phyloP scores from a whole-genome alignment of 2,797 vertebrate species.

The Ambastaia sidthimunki region DNA sequence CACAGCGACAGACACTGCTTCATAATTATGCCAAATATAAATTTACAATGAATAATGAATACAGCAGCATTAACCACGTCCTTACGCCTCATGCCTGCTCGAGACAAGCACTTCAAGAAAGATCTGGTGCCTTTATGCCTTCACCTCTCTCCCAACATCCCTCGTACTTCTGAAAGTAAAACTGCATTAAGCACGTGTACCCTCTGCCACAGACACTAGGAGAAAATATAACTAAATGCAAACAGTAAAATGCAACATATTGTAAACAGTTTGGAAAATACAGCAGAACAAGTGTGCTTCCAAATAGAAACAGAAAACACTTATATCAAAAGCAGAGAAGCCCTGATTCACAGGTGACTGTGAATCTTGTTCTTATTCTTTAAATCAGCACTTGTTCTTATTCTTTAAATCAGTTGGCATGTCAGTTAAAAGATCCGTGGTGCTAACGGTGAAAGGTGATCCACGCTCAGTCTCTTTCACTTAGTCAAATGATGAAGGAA shows the following conservation, averaged over 20 bases:
- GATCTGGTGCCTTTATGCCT: neutral
- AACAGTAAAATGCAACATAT: neutral
- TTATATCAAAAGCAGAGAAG: neutral
- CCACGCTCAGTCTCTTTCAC: conserved; percentile 3
- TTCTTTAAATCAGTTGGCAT: neutral
- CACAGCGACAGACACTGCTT: conserved; percentile 61
- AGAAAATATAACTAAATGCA: neutral
- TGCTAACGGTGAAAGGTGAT: conserved; percentile 12
- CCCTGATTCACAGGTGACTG: neutral
- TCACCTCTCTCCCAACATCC: neutral
- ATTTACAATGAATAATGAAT: conserved; percentile 69
- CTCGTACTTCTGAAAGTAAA: neutral
- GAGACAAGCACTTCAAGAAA: conserved; percentile 21
- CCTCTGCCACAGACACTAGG: neutral
- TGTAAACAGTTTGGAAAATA: neutral
- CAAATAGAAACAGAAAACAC: no score
- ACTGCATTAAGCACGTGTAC: neutral
- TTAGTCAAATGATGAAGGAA: conserved; percentile 20
- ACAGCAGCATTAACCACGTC: conserved; percentile 60
- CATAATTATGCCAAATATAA: conserved; percentile 66
- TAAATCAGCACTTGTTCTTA: neutral
- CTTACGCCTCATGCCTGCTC: conserved; percentile 58
- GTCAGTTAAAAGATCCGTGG: neutral
- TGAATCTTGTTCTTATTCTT: no score
- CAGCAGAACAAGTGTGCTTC: neutral